Percentiles rank a stretch among this genome's conserved stretches.
phyloP scores from a whole-genome alignment of 30 jellyfish, hydroid and myxozoan species.

The Hydractinia symbiolongicarpus region DNA sequence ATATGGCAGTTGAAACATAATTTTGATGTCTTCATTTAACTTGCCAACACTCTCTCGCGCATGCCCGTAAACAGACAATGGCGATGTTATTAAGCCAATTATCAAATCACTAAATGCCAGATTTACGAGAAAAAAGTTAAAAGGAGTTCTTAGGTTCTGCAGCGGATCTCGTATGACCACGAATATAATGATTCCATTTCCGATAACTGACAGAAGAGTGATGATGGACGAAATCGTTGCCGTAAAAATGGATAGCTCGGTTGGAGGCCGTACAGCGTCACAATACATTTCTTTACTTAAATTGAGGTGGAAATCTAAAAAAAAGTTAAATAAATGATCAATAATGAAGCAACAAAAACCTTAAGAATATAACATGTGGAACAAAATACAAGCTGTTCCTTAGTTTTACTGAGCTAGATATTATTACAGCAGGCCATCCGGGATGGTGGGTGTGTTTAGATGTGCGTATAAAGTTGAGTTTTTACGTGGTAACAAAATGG shows the following conservation, averaged over 20 bases:
- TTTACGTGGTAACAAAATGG: too few species aligned
- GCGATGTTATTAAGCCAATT: constrained; percentile 19
- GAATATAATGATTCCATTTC: constrained; percentile 14
- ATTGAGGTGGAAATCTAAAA: too few species aligned
- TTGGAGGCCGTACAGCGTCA: constrained; percentile 39
- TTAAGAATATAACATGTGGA: too few species aligned
- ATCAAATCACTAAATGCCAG: constrained; percentile 26
- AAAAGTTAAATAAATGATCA: too few species aligned
- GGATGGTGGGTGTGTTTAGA: too few species aligned
- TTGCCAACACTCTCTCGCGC: neutral
- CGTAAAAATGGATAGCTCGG: constrained; percentile 45
- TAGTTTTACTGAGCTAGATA: too few species aligned
- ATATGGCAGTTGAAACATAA: neutral
- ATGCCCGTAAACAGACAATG: constrained; percentile 21
- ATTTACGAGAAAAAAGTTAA: constrained; percentile 23
- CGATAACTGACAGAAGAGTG: constrained; percentile 33
- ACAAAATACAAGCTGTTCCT: too few species aligned
- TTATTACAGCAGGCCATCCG: too few species aligned
- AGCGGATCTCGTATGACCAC: constrained; percentile 23
- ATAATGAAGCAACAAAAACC: too few species aligned
- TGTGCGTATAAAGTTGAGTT: too few species aligned
- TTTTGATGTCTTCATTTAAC: neutral
- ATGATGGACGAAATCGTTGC: constrained; percentile 40
- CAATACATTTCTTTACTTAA: neutral
- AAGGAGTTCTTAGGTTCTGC: constrained; percentile 27